Conservation (phyloP, 2,797 vertebrate species). For the Tapirus indicus region DNA sequence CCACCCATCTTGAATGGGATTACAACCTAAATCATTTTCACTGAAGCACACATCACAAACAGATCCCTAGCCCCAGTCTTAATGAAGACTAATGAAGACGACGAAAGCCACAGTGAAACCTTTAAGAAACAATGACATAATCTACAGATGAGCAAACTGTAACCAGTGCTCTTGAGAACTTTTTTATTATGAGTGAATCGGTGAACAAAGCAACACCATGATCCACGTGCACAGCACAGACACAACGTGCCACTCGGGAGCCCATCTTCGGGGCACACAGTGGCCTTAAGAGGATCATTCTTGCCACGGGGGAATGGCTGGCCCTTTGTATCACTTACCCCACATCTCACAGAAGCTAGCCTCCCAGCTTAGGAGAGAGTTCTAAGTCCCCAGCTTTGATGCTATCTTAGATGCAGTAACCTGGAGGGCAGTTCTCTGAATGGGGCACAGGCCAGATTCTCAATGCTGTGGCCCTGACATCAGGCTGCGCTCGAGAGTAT, state of each 20-base stretch:
- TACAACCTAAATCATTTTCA: neutral
- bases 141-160: neutral
- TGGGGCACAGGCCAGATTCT: neutral
- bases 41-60: neutral
- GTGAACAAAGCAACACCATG: rapidly evolving
- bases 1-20: neutral
- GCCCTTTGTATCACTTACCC: neutral
- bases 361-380: neutral
- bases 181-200: neutral
- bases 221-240: rapidly evolving
- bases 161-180: neutral
- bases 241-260: neutral
- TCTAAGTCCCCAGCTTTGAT: neutral
- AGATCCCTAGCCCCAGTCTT: neutral
- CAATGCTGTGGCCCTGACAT: rapidly evolving
- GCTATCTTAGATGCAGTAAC: rapidly evolving
- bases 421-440: neutral
- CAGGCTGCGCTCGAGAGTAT: neutral
- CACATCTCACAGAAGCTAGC: neutral
- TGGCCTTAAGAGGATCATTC: no score
- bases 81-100: neutral
- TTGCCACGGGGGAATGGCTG: rapidly evolving
- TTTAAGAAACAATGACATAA: neutral
- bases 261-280: rapidly evolving
- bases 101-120: neutral